phyloP scores from a whole-genome alignment of 1,140 invertebrate species.

The Habropoda laboriosa region DNA sequence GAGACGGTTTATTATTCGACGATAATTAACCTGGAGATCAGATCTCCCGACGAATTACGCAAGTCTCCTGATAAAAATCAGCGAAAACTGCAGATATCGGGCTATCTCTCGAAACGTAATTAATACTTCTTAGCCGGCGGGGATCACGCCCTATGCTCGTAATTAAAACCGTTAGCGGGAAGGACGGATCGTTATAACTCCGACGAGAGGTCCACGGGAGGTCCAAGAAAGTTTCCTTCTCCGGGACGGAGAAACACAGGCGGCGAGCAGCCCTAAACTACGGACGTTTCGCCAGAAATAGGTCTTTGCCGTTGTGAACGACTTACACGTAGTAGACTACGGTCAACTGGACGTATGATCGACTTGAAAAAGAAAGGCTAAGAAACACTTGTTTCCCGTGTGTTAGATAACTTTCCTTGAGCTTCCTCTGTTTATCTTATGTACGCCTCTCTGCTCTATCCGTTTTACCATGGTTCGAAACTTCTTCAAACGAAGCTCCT shows the following conservation, averaged over 20 bases:
- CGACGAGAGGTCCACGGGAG: conserved; percentile 36
- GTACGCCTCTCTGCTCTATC: conserved; percentile 21
- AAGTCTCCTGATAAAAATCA: conserved; percentile 42
- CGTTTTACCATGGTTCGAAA: conserved; percentile 22
- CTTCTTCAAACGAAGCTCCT: conserved; percentile 15
- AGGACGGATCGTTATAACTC: conserved; percentile 52
- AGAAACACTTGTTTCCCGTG: conserved; percentile 43
- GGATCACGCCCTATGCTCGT: conserved; percentile 24
- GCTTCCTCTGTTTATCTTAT: conserved; percentile 45
- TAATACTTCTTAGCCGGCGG: conserved; percentile 45
- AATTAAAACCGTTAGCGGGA: conserved; percentile 62
- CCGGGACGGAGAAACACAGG: conserved; percentile 43
- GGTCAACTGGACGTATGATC: conserved; percentile 13
- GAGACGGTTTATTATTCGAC: conserved; percentile 6
- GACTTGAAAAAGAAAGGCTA: background rate
- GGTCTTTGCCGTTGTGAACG: conserved; percentile 16
- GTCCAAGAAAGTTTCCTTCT: conserved; percentile 48
- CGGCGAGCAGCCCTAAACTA: conserved; percentile 28
- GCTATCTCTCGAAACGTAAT: conserved; percentile 42
- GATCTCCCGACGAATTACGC: background rate
- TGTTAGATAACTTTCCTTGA: conserved; percentile 31
- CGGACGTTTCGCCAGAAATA: conserved; percentile 27
- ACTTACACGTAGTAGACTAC: background rate
- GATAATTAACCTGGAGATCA: conserved; percentile 31
- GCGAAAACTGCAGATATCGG: background rate